Percentiles rank a stretch among this genome's conserved stretches.
Evolutionary conservation across 2,797 vertebrate genomes (phyloP).

Genomic region (Thaleichthys pacificus): DNA sequence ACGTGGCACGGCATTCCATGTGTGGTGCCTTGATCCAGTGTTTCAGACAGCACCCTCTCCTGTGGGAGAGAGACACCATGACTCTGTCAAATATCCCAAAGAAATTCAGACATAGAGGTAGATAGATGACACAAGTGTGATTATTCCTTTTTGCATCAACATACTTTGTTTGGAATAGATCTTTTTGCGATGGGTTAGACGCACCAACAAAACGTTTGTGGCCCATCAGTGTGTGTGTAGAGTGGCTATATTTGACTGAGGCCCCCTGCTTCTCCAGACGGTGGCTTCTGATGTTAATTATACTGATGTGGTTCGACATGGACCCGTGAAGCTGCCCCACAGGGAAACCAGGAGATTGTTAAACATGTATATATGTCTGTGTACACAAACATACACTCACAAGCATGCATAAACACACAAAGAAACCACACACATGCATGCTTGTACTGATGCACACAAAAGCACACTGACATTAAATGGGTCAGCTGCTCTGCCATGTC

Average conservation of each 20-base stretch:
- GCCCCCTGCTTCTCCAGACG: conserved; percentile 50
- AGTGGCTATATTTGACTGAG: conserved; percentile 33
- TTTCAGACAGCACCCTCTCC: no score
- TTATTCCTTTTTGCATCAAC: no score
- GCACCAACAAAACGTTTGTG: neutral
- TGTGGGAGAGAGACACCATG: no score
- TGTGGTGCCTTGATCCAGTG: no score
- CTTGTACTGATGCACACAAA: neutral
- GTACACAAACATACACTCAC: conserved; percentile 39
- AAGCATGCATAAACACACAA: conserved; percentile 10
- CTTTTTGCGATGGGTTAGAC: neutral
- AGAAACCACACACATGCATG: conserved; percentile 31
- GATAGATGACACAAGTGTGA: no score
- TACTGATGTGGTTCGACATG: conserved; percentile 69
- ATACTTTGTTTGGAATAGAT: no score
- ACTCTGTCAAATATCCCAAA: no score
- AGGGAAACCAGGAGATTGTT: conserved; percentile 65
- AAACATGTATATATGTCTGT: no score
- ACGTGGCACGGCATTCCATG: conserved; percentile 50
- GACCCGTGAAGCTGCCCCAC: conserved; percentile 47
- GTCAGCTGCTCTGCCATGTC: no score
- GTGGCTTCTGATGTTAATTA: conserved; percentile 72
- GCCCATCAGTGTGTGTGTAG: neutral
- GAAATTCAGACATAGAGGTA: no score
- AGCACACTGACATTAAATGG: neutral